Evolutionary conservation across 2,797 vertebrate genomes (phyloP), one percentile per base, ranked within the genome.

Genomic region (Pseudochaenichthys georgianus): DNA sequence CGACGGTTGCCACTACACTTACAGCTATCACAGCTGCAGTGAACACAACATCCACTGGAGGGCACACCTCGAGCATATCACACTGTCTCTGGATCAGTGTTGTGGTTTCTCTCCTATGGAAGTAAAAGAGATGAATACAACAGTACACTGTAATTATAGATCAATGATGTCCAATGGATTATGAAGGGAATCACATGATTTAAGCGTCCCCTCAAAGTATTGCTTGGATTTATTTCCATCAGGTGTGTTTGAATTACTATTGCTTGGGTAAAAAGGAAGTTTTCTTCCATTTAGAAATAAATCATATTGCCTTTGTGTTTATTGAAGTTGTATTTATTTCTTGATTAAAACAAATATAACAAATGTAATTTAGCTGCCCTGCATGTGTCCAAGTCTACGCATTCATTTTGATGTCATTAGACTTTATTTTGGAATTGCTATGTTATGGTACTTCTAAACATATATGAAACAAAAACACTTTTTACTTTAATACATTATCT

Each of bases 71-170:
- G 31, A 72, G 46, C 34, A 5, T 66, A 3, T 65, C 73, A 16
- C 41, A 17, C 41, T 53, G 7, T 48, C 60, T 87, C 23, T 88
- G 81, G 73, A 42, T 78, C 38, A 64, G 42, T 28, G 64, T 70
- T 50, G 52, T 23, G 3, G 12, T 75, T 43, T 64, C 64, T 68
- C 28, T 81, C 9, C 13, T 82, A 23, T 75, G 72, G 75, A 66
- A 59, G 5, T 64, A 43, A 55, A 71, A 46, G 1, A 11, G 47
- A 23, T 38, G 1, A 12, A 60, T 41, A 5, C 51, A 28, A 28
- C 67, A 52, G 41, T 21, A 13, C 34, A 21, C 42, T 50, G 11
- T 19, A 21, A 41, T 16, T 61, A 28, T 11, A 38, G 2, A 38
- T 38, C 6, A 38, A 38, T 38, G 34, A 38, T 7, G 34, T 38